These are phyloP conservation scores for Phoxinus phoxinus DNA, from an alignment of 2,113 vertebrate species.

Conservation along the genomic window DNA sequence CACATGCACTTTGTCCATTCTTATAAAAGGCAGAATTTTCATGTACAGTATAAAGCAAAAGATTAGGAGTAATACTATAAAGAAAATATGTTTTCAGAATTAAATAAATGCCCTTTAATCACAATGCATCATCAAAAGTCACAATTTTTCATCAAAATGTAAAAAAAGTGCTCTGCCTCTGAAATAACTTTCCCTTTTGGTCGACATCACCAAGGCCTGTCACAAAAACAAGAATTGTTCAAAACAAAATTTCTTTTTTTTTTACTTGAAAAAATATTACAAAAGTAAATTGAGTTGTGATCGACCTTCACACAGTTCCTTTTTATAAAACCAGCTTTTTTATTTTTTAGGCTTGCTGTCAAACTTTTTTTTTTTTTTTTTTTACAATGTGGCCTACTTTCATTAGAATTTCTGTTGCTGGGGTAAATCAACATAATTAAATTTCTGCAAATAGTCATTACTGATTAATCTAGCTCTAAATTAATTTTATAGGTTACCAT, in stretches of 20 bases:
- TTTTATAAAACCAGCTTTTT: not conserved
- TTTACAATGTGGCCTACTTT: not conserved
- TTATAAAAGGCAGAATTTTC: not conserved
- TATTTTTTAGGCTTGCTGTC: not conserved
- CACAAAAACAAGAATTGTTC: not conserved
- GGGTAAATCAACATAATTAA: not conserved
- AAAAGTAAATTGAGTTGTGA: too few species aligned
- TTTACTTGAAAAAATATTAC: too few species aligned
- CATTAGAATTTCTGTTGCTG: not conserved
- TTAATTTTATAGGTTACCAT: not conserved
- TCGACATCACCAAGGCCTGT: not conserved
- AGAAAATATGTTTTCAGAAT: not conserved
- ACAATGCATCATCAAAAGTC: not conserved
- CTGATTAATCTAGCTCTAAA: not conserved
- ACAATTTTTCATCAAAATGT: not conserved
- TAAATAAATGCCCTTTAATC: not conserved
- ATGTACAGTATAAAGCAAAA: not conserved
- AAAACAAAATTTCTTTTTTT: too few species aligned
- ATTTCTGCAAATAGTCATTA: not conserved
- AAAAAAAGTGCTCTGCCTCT: not conserved
- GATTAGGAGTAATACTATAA: not conserved
- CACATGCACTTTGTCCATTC: not conserved
- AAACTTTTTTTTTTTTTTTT: too few species aligned
- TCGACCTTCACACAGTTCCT: too few species aligned
- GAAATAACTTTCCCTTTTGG: not conserved